Evolutionary conservation across 1,140 invertebrate genomes (phyloP).

Genomic region (Micrasema longulum): DNA sequence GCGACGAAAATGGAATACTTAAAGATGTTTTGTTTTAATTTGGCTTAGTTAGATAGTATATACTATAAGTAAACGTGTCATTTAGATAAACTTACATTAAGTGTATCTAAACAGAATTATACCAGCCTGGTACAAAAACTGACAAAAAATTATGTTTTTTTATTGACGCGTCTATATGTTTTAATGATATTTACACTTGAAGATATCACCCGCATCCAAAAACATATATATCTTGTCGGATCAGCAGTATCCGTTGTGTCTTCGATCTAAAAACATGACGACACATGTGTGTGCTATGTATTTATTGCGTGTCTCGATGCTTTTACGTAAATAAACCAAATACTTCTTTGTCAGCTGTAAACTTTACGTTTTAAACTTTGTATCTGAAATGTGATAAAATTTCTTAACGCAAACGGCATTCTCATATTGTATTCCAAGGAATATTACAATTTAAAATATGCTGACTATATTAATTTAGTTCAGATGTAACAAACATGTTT

Average conservation of each 20-base stretch:
- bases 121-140: no score
- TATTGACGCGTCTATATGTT: slow-evolving; percentile 18
- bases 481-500: not conserved
- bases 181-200: slow-evolving; percentile 1
- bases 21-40: no score
- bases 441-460: not conserved
- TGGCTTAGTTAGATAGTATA: no score
- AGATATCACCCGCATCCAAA: slow-evolving; percentile 6
- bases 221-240: not conserved
- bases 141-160: not conserved
- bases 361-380: slow-evolving; percentile 15
- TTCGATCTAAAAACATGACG: not conserved
- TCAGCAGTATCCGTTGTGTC: slow-evolving; percentile 10
- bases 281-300: slow-evolving; percentile 14
- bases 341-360: slow-evolving; percentile 9
- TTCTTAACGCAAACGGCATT: not conserved
- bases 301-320: slow-evolving; percentile 14
- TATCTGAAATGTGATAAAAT: slow-evolving; percentile 16
- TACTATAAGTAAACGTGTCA: no score
- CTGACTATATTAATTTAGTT: not conserved
- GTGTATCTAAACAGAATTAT: no score
- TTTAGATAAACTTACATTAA: no score
- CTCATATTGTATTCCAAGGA: not conserved
- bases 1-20: no score
- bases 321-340: slow-evolving; percentile 23